Conservation (phyloP, 2,888 invertebrate genomes). For the Boloria euphrosyne region DNA sequence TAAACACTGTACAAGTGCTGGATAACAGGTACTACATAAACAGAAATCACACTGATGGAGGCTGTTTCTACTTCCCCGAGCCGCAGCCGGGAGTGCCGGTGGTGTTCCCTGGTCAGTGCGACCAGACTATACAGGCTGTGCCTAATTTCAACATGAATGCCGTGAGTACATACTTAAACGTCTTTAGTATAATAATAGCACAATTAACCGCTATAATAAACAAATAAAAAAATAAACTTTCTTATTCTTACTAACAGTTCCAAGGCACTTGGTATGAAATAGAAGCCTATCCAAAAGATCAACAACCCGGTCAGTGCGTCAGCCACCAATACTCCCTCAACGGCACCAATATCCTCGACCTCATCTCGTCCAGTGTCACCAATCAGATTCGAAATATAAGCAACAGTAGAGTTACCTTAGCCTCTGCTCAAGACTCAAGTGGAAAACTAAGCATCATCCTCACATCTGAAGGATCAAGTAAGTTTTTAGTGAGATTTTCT, state of each 20-base stretch:
- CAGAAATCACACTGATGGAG: conserved; percentile 53
- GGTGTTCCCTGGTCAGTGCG: conserved; percentile 63
- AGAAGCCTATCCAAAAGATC: conserved; percentile 54
- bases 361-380: conserved; percentile 52
- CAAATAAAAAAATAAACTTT: no score
- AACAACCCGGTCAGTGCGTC: conserved; percentile 59
- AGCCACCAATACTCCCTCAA: conserved; percentile 50
- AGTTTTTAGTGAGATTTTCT: conserved; percentile 16
- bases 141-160: conserved; percentile 50
- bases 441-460: conserved; percentile 54
- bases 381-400: conserved; percentile 48
- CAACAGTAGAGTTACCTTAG: conserved; percentile 47
- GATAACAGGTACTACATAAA: conserved; percentile 53
- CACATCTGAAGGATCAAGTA: conserved; percentile 48
- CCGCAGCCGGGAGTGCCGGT: conserved; percentile 53
- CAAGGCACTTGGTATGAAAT: conserved; percentile 58
- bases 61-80: conserved; percentile 65
- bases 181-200: not conserved
- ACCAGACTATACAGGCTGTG: conserved; percentile 52
- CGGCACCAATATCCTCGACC: conserved; percentile 44
- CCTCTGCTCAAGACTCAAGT: conserved; percentile 47
- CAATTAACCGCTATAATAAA: not conserved
- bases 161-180: conserved; percentile 40
- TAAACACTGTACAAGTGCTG: conserved; percentile 50
- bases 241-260: conserved; percentile 47